Percentiles rank a stretch among this genome's conserved stretches.
phyloP scores from a whole-genome alignment of 2,797 vertebrate species.

The Chlorospingus semifuscus region DNA sequence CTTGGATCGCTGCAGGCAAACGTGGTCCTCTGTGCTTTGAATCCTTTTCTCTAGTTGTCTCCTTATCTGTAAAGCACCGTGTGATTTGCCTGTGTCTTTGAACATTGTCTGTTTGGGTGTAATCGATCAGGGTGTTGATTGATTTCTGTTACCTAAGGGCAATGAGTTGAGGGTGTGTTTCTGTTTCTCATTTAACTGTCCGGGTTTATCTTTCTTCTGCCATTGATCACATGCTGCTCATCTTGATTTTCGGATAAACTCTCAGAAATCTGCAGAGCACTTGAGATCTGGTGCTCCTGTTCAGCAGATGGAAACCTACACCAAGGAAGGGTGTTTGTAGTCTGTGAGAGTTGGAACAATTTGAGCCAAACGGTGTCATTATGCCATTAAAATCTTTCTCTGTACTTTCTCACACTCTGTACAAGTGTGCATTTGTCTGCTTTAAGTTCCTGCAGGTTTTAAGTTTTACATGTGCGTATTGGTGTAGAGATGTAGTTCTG shows the following conservation, averaged over 20 bases:
- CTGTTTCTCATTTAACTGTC: not conserved
- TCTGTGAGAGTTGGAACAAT: not conserved
- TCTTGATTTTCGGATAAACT: not conserved
- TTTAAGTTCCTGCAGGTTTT: not conserved
- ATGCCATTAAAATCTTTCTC: not conserved
- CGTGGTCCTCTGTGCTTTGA: not conserved
- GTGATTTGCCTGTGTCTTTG: not conserved
- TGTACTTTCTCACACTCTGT: not conserved
- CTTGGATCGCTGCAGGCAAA: not conserved
- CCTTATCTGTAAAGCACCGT: not conserved
- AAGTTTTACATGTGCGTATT: not conserved
- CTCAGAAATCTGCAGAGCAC: not conserved
- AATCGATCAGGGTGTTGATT: not conserved
- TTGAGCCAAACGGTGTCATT: not conserved
- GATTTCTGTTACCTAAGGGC: not conserved
- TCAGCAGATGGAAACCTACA: not conserved
- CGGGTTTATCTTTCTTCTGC: not conserved
- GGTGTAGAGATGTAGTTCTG: not conserved
- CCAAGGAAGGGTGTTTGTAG: not conserved
- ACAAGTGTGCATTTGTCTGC: not conserved
- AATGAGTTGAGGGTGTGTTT: not conserved
- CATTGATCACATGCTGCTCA: not conserved
- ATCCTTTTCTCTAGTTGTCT: accelerated
- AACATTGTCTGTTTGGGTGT: not conserved
- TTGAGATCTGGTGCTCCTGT: not conserved